A percentile compares a stretch with the other conserved stretches of the same genome.
Evolutionary conservation across 2,113 vertebrate genomes (phyloP).

Genomic region (Prunella himalayana): DNA sequence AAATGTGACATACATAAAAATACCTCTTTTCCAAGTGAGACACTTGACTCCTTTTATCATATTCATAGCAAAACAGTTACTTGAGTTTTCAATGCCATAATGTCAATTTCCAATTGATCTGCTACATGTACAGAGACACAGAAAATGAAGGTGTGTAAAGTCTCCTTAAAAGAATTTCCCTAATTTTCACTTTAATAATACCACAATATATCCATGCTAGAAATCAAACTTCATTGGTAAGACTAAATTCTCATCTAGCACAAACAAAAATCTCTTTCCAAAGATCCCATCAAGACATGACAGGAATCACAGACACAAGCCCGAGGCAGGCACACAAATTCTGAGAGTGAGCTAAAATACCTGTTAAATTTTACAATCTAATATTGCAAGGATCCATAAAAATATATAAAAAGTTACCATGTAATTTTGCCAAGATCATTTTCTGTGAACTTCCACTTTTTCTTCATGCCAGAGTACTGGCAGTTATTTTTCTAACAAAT

Average conservation of each 20-base stretch:
- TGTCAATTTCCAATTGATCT: background rate
- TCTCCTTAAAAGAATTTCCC: background rate
- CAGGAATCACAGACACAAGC: background rate
- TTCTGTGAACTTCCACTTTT: background rate
- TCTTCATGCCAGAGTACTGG: background rate
- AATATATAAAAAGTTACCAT: background rate
- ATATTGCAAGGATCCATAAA: background rate
- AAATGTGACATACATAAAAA: background rate
- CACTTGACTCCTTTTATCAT: background rate
- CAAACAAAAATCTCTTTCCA: background rate
- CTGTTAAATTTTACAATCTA: background rate
- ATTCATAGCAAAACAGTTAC: background rate
- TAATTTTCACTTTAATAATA: background rate
- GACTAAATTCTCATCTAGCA: background rate
- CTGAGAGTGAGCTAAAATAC: background rate
- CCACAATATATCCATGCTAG: fast-evolving
- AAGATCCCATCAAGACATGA: background rate
- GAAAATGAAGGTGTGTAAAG: background rate
- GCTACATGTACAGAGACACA: background rate
- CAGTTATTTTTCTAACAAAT: background rate
- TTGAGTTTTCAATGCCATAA: background rate
- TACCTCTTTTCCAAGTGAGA: background rate
- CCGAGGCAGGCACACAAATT: background rate
- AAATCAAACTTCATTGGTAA: background rate
- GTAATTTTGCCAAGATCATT: background rate